phyloP scores from a whole-genome alignment of 1,140 invertebrate species.

The Amphibalanus amphitrite region DNA sequence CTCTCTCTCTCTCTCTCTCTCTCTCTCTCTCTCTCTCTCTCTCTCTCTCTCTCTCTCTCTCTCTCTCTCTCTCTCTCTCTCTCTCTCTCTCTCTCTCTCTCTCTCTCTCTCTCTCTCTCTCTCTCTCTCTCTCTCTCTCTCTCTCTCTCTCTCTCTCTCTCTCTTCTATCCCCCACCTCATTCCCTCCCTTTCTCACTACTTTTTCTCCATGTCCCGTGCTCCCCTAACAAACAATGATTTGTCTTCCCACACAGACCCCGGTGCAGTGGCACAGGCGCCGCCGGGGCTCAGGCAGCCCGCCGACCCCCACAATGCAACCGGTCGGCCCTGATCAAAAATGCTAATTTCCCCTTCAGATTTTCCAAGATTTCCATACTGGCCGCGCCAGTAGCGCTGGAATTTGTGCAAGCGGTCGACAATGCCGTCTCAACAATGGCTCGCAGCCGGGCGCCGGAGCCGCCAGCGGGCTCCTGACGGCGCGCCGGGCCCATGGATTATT shows the following conservation, averaged over 20 bases:
- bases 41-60: neutral
- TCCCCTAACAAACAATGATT: neutral
- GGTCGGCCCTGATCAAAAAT: neutral
- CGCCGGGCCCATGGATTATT: neutral
- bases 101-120: neutral
- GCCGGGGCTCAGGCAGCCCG: no score
- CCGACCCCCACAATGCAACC: neutral
- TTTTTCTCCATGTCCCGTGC: neutral
- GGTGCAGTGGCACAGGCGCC: neutral
- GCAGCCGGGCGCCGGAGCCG: no score
- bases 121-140: neutral
- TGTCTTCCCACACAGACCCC: neutral
- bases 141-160: neutral
- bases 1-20: neutral
- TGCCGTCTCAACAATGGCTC: neutral
- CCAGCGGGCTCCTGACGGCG: no score
- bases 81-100: neutral
- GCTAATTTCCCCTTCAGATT: constrained; percentile 1
- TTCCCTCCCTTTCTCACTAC: neutral
- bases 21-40: neutral
- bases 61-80: neutral
- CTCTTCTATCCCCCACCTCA: neutral
- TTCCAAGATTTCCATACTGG: neutral
- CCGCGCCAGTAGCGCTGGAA: neutral
- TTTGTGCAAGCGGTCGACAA: neutral